Evolutionary conservation across 1,140 invertebrate species (phyloP).

Genomic region (Coelopa frigida): DNA sequence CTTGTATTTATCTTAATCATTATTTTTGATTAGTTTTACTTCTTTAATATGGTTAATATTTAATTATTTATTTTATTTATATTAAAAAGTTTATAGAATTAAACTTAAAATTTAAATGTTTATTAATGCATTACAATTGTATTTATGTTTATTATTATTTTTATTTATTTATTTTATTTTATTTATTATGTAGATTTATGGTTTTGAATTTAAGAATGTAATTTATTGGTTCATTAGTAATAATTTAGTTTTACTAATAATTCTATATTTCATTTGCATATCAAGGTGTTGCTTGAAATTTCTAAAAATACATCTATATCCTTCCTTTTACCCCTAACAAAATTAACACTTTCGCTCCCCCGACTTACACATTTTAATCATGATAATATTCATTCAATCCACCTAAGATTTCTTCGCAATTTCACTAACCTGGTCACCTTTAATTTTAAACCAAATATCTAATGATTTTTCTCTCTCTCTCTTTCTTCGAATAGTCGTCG

Average conservation of each 20-base stretch:
- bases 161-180: slow-evolving; percentile 7
- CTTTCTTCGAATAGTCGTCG: slow-evolving; percentile 50
- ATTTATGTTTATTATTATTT: background rate
- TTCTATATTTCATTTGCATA: background rate
- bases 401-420: no score
- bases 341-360: no score
- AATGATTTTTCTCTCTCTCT: slow-evolving; percentile 2
- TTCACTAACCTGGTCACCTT: no score
- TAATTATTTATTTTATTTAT: background rate
- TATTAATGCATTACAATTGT: background rate
- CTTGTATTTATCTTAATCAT: background rate
- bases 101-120: background rate
- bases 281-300: background rate
- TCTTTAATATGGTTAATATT: background rate
- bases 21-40: background rate
- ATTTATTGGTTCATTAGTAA: background rate
- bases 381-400: no score
- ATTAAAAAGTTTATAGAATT: background rate
- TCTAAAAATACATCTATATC: no score
- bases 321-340: no score
- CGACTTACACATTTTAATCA: no score
- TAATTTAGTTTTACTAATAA: background rate
- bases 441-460: no score
- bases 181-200: background rate
- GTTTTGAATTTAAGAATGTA: background rate